These are phyloP conservation scores for Amblyraja radiata DNA, from an alignment of 2,797 vertebrate genomes.

Conservation along the genomic window DNA sequence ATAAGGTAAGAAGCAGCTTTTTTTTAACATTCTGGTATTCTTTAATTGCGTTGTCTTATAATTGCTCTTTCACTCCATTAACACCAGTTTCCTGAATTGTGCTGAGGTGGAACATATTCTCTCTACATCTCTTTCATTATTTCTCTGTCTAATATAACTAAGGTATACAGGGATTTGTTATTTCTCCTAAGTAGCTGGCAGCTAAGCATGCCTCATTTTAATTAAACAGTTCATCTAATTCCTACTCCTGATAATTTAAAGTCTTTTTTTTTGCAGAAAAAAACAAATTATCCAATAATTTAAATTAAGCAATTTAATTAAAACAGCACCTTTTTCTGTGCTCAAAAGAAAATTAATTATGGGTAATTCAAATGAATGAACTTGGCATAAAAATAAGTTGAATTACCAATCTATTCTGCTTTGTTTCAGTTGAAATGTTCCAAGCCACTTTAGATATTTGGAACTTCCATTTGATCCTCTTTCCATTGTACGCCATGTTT, in stretches of 20 bases:
- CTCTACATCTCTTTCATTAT: not conserved
- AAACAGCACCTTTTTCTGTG: constrained; percentile 10
- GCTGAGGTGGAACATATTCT: not conserved
- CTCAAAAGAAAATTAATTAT: constrained; percentile 25
- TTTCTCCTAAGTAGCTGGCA: constrained; percentile 30
- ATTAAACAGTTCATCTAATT: constrained; percentile 37
- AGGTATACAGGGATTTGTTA: constrained; percentile 24
- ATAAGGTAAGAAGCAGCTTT: not conserved
- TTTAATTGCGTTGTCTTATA: not conserved
- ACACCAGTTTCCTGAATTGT: not conserved
- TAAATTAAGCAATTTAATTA: constrained; percentile 27
- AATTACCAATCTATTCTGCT: not conserved
- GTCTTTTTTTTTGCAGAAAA: constrained; percentile 14
- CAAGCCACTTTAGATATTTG: not conserved
- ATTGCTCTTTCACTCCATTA: not conserved
- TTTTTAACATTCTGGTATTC: not conserved
- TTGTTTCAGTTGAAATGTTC: not conserved
- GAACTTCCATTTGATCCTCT: not conserved
- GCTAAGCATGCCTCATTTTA: constrained; percentile 30
- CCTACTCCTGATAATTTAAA: constrained; percentile 20
- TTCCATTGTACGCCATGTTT: not conserved
- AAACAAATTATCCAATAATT: constrained; percentile 19
- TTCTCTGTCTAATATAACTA: not conserved
- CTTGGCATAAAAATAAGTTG: not conserved
- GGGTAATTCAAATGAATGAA: not conserved